These are phyloP conservation scores for Paragorgia papillata DNA, from an alignment of 92 coral and sea anemone genomes.

Conservation along the genomic window DNA sequence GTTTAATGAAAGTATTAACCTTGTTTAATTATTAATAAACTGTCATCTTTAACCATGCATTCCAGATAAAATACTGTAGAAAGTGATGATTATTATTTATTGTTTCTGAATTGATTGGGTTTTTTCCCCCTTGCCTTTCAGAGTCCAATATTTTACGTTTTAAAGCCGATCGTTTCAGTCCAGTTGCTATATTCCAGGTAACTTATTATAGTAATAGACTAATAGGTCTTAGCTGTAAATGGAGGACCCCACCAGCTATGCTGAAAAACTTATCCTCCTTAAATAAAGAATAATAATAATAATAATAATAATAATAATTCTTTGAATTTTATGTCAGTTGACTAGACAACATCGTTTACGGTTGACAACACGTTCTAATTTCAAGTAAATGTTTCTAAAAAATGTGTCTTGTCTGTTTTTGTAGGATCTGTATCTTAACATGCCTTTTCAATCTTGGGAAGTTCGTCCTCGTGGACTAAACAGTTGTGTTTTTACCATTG, in stretches of 20 bases:
- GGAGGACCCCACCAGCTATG: too few relatives aligned
- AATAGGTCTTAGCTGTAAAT: too few relatives aligned
- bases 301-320: too few relatives aligned
- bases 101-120: background rate
- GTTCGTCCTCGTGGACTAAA: conserved; percentile 82
- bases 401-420: background rate
- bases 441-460: conserved; percentile 99
- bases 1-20: conserved; percentile 87
- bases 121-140: background rate
- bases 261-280: too few relatives aligned
- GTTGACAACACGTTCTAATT: too few relatives aligned
- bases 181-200: conserved; percentile 89
- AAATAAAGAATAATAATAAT: too few relatives aligned
- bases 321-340: background rate
- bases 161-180: conserved; percentile 76
- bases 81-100: too few relatives aligned
- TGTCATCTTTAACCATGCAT: too few relatives aligned
- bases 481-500: conserved; percentile 83
- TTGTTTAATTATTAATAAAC: too few relatives aligned
- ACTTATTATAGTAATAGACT: background rate
- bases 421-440: conserved; percentile 94
- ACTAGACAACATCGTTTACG: background rate
- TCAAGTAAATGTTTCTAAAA: too few relatives aligned
- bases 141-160: conserved; percentile 70
- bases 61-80: too few relatives aligned